Base-by-base conservation (phyloP, 2,888 invertebrate genomes). In the Pristionchus arcanus region DNA sequence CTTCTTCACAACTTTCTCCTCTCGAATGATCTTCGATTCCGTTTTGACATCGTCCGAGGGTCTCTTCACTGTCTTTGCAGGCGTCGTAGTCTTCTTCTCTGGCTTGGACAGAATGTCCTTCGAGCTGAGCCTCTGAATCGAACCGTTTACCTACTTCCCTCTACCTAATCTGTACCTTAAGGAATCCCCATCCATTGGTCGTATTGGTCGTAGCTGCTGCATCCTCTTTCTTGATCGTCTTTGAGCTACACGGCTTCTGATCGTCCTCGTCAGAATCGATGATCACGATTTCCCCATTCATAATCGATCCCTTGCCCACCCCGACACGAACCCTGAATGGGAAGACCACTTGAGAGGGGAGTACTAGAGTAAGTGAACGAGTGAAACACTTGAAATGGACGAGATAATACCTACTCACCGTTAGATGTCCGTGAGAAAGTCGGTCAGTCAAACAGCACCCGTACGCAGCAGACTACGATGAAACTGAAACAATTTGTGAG, bases 381-480 rank as follows among this genome's bases (percentile, higher is more conserved):
- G 71, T 49, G 71, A 71, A 86, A 87, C 87, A 87, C 87, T 71
- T 87, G 71, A 87, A 71, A 71, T 66, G 25, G 87, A 49, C 34
- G 66, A 66, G 42, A 86, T 66, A 86, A 66, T 86, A 66, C 86
- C 86, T 42, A 37, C 86, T 53, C 55, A 84, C 84, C 84, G 84
- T 84, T 84, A 84, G 84, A 55, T 84, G 53, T 53, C 53, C 84
- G 55, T 16, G 84, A 53, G 55, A 84, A 86, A 86, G 86, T 86
- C 86, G 63, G 86, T 66, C 66, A 86, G 19, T 63, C 86, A 37
- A 66, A 66, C 86, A 86, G n/a, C 37, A 15, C 66, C 37, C 28
- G 37, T 21, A 28, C 63, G 42, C 25, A 11, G 66, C 66, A 31
- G 49, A 19, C 86, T 34, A 34, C 42, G 42, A 86, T 86, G 86